phyloP scores from a whole-genome alignment of 2,888 invertebrate species.

The Nipponacmea schrenckii region DNA sequence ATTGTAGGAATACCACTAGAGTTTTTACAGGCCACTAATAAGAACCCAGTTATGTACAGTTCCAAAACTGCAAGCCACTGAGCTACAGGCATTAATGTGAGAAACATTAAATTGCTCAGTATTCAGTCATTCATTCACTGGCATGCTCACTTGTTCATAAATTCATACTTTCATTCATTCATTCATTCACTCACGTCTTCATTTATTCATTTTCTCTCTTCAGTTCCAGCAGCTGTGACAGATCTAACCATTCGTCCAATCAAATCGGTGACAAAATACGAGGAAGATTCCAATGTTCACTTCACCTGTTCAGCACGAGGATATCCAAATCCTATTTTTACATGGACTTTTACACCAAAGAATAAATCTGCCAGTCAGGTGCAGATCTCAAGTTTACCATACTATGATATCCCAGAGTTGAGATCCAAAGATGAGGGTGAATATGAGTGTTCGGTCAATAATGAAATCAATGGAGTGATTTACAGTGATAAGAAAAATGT shows the following conservation, averaged over 20 bases:
- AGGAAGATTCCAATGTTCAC: constrained; percentile 36
- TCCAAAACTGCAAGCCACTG: too few relatives aligned
- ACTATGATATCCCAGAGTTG: constrained; percentile 22
- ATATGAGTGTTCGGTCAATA: constrained; percentile 41
- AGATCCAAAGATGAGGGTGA: constrained; percentile 32
- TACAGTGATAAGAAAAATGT: constrained; percentile 30
- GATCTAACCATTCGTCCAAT: constrained; percentile 32
- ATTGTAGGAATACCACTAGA: too few relatives aligned
- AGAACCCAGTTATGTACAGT: too few relatives aligned
- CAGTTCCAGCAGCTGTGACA: constrained; percentile 38
- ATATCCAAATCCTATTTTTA: constrained; percentile 38
- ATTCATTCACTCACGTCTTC: constrained; percentile 6
- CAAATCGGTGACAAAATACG: constrained; percentile 22
- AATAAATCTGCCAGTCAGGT: constrained; percentile 23
- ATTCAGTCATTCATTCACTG: not conserved
- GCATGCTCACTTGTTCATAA: not conserved
- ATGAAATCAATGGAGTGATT: constrained; percentile 31
- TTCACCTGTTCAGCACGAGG: constrained; percentile 44
- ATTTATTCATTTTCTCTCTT: constrained; percentile 11
- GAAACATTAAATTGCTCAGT: too few relatives aligned
- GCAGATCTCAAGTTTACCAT: constrained; percentile 21
- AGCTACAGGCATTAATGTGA: too few relatives aligned
- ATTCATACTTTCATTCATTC: constrained; percentile 15
- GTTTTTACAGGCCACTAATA: too few relatives aligned
- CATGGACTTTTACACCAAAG: constrained; percentile 38